A percentile compares a stretch with the other conserved stretches of the same genome.
Evolutionary conservation across 1,140 invertebrate genomes (phyloP).

Genomic region (Dysdera silvatica): DNA sequence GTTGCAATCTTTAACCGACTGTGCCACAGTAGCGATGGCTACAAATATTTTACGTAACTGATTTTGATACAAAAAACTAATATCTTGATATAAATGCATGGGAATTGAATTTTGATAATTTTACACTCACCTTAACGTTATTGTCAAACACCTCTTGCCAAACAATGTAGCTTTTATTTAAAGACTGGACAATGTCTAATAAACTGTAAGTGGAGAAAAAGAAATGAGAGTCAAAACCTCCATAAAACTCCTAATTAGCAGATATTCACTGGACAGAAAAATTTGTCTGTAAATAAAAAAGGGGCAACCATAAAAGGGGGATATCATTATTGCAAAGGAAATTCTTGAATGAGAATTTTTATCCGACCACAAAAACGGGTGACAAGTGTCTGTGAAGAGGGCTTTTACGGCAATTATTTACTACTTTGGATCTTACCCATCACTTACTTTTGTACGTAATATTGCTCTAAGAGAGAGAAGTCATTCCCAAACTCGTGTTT

Average conservation of each 20-base stretch:
- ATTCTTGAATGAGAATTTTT: no score
- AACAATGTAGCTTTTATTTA: constrained; percentile 57
- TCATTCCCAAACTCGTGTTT: constrained; percentile 51
- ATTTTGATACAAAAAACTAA: neutral
- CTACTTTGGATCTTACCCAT: neutral
- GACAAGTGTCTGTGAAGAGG: no score
- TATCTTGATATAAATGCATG: neutral
- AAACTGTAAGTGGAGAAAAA: constrained; percentile 45
- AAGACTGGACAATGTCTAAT: constrained; percentile 45
- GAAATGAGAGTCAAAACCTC: constrained; percentile 15
- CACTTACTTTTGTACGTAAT: constrained; percentile 55
- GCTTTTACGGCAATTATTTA: no score
- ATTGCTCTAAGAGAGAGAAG: constrained; percentile 55
- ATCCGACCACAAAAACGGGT: no score
- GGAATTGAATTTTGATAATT: neutral
- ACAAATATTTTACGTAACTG: no score
- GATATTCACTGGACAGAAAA: neutral
- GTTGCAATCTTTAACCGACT: no score
- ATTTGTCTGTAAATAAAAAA: neutral
- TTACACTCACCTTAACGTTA: constrained; percentile 51
- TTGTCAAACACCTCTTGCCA: constrained; percentile 92
- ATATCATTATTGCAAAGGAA: no score
- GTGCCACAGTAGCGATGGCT: no score
- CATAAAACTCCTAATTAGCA: neutral
- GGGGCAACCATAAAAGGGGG: no score